phyloP scores from a whole-genome alignment of 1,140 invertebrate species.

The Epicauta chinensis region DNA sequence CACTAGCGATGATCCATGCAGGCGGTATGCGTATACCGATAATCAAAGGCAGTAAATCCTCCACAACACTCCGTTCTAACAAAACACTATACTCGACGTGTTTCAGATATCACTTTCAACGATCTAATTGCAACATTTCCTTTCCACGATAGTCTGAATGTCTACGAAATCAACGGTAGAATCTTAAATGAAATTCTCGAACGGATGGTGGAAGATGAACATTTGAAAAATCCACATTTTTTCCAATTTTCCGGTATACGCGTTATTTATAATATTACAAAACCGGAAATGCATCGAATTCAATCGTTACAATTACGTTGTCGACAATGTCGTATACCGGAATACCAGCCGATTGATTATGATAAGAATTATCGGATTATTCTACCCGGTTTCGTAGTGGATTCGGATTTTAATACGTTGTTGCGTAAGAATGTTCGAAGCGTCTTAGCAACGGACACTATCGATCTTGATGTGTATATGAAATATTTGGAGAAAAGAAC shows the following conservation, averaged over 20 bases:
- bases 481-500: constrained; percentile 31
- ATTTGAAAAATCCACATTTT: constrained; percentile 38
- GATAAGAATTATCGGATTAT: constrained; percentile 53
- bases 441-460: background rate
- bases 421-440: constrained; percentile 9
- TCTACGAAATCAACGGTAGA: constrained; percentile 45
- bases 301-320: constrained; percentile 51
- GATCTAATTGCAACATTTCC: constrained; percentile 47
- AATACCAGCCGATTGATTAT: constrained; percentile 46
- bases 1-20: constrained; percentile 59
- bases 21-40: constrained; percentile 61
- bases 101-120: constrained; percentile 41
- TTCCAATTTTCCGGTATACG: constrained; percentile 44
- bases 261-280: constrained; percentile 45
- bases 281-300: constrained; percentile 51
- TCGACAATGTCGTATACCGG: constrained; percentile 54
- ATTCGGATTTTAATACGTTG: constrained; percentile 56
- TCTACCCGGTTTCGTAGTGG: constrained; percentile 53
- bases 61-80: too few relatives aligned
- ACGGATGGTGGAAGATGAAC: constrained; percentile 20
- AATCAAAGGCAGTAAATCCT: constrained; percentile 42
- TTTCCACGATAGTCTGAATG: constrained; percentile 49
- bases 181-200: constrained; percentile 46
- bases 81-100: too few relatives aligned
- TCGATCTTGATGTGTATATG: constrained; percentile 22